Conservation (phyloP, 1,140 invertebrate genomes). For the Hyles euphorbiae region DNA sequence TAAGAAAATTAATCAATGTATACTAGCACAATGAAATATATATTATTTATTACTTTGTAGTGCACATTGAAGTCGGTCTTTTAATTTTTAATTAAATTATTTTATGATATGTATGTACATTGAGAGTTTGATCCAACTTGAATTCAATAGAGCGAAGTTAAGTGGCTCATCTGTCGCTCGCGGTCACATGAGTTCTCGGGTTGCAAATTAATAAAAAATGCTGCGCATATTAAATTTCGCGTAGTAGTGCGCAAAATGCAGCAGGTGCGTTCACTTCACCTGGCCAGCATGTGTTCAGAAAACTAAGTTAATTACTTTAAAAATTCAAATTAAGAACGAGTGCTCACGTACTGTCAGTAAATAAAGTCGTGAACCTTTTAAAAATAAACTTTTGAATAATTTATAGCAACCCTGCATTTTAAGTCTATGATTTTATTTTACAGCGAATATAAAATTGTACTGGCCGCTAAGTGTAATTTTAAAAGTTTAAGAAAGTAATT, state of each 20-base stretch:
- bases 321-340: not conserved
- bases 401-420: too few species aligned
- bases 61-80: too few species aligned
- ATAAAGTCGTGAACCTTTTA: too few species aligned
- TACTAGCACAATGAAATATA: too few species aligned
- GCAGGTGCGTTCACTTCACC: constrained; percentile 60
- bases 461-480: too few species aligned
- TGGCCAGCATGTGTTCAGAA: constrained; percentile 57
- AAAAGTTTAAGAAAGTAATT: constrained; percentile 1
- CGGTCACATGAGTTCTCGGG: constrained; percentile 42
- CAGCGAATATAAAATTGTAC: too few species aligned
- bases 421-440: too few species aligned
- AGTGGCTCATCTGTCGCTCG: constrained; percentile 59
- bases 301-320: constrained; percentile 38
- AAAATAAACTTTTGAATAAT: too few species aligned
- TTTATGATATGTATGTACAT: constrained; percentile 2
- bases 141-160: constrained; percentile 51
- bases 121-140: constrained; percentile 13
- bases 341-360: too few species aligned
- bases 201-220: constrained; percentile 54
- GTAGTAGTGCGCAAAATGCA: constrained; percentile 33
- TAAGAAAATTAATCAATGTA: too few species aligned
- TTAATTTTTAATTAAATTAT: too few species aligned
- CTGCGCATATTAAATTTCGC: constrained; percentile 60
- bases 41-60: too few species aligned